A percentile compares a stretch with the other conserved stretches of the same genome.
These are phyloP conservation scores for Drosophila baimaii DNA, from an alignment of 1,140 invertebrate genomes.

Conservation along the genomic window DNA sequence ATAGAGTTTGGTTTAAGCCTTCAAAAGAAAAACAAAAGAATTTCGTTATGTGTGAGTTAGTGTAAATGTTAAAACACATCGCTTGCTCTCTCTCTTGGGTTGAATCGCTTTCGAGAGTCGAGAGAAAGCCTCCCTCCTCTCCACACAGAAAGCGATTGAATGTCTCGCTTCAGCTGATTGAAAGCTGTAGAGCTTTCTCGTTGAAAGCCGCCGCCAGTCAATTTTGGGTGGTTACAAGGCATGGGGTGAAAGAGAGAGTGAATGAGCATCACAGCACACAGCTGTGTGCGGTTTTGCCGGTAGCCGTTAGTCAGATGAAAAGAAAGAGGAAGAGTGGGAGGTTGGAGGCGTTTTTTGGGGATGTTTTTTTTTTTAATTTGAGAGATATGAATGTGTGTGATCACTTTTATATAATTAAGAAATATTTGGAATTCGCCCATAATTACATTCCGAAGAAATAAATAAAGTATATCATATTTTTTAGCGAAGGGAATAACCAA, in stretches of 20 bases:
- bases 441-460: neutral
- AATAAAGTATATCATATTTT: neutral
- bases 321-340: constrained; percentile 6
- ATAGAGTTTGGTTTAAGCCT: no score
- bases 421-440: neutral
- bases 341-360: neutral
- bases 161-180: constrained; percentile 20
- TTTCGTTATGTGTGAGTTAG: neutral
- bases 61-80: neutral
- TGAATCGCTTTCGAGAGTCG: constrained; percentile 2
- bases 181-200: constrained; percentile 39
- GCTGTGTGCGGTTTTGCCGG: constrained; percentile 70
- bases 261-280: constrained; percentile 45
- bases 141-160: constrained; percentile 7
- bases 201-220: constrained; percentile 38
- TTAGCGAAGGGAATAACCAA: no score
- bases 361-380: neutral
- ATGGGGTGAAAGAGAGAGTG: constrained; percentile 12
- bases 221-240: constrained; percentile 7
- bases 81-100: neutral
- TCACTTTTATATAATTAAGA: neutral
- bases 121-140: constrained; percentile 31
- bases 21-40: no score
- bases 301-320: constrained; percentile 43
- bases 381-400: constrained; percentile 13